Base-by-base conservation (phyloP, 2,888 invertebrate genomes). In the Drosophila pseudotalamancana region DNA sequence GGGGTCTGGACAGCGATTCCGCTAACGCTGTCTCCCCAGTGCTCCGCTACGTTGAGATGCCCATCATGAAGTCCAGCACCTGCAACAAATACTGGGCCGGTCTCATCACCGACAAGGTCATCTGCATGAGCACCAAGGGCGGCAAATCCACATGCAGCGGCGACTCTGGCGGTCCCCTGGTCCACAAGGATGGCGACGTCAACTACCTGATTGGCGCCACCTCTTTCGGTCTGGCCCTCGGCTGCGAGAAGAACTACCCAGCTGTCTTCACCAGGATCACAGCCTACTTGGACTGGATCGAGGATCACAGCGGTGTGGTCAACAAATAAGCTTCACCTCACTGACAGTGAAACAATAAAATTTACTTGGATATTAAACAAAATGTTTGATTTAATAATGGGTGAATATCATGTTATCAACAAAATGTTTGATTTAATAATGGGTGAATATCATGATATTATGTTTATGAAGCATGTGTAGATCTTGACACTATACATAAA, bases 91-190 rank as follows among this genome's bases (percentile, higher is more conserved):
- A 71, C 49, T 88, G 72, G 60, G 5, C 56, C 0, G 77, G 75
- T 4, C 0, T 45, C 21, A 64, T 86, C 46, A 76, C 46, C 34
- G 60, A 76, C 3, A 64, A 71, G 0, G 68, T 73, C 65, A 89
- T 92, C 32, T 92, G 92, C 73, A 89, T 91, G 18, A 88, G 82
- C 53, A 91, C 91, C 27, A 74, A 75, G 37, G 75, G 69, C 4
- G 89, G 90, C 21, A 88, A 86, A 59, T 91, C 91, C 31, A 90
- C 91, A 37, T 90, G 90, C 59, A 84, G 79, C 55, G 89, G 90
- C 11, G 90, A 90, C 51, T 89, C 90, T 18, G 90, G 90, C 23
- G 90, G 90, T 21, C 90, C 90, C 14, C 65, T 90, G 55, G 80
- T 89, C 0, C 65, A 78, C 51, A 81, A 77, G 32, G 82, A 84